These are phyloP conservation scores for Plutella xylostella DNA, from an alignment of 2,888 invertebrate species.

Conservation along the genomic window DNA sequence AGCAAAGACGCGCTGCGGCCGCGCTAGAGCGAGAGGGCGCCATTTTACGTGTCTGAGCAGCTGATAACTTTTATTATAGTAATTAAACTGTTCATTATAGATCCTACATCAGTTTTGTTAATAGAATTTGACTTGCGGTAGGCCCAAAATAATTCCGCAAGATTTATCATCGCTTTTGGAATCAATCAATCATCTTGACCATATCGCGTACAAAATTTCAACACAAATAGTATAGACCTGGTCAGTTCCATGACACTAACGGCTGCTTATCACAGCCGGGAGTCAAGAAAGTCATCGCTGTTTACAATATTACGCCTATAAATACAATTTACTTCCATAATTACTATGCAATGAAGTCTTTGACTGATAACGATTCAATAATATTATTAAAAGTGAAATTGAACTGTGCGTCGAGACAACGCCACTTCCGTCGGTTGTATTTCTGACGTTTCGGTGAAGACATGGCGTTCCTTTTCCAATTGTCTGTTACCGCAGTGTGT, in stretches of 20 bases:
- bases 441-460: conserved; percentile 41
- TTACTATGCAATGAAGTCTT: conserved; percentile 58
- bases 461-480: conserved; percentile 42
- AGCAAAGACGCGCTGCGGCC: conserved; percentile 41
- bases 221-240: conserved; percentile 17
- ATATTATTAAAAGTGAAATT: conserved; percentile 45
- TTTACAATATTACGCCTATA: conserved; percentile 48
- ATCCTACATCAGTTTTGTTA: too few species aligned
- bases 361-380: conserved; percentile 57
- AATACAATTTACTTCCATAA: conserved; percentile 64
- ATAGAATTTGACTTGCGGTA: too few species aligned
- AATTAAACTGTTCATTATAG: conserved; percentile 43
- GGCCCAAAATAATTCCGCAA: too few species aligned
- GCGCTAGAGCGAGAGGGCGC: conserved; percentile 45
- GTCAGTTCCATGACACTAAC: conserved; percentile 60
- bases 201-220: neutral
- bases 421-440: conserved; percentile 58
- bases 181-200: neutral
- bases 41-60: conserved; percentile 55
- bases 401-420: conserved; percentile 38
- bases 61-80: conserved; percentile 65
- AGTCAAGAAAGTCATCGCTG: conserved; percentile 40
- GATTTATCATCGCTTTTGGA: neutral
- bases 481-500: conserved; percentile 54
- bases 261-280: conserved; percentile 34